Base-by-base conservation (phyloP, 2,888 invertebrate species). In the Callimorpha dominula region DNA sequence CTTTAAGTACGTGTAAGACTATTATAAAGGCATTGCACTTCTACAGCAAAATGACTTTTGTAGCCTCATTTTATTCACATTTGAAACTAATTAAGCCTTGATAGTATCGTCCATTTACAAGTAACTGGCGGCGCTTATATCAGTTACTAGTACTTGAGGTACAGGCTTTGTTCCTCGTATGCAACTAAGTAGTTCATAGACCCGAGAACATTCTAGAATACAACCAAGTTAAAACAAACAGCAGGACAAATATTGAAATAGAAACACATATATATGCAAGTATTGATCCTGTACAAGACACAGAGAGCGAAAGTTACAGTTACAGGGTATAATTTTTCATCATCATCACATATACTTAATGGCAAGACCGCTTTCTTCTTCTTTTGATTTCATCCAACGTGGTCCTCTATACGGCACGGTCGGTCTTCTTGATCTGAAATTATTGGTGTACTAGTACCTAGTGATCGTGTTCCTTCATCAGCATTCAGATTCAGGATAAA, bases 41-140 rank as follows among this genome's bases (percentile, higher is more conserved):
- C 15, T 20, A 50, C 20, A 65, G 40, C 65, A 40, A 66, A 54
- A 46, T 20, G 42, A 15, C 9, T 8, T 46, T 57, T 60, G 12
- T 71, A 71, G 17, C 71, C 71, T 71, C 40, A 57, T 49, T 71
- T 49, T 54, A 9, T n/a, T 49, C 46, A 65, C 65, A 71, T 71
- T 71, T 72, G 57, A 31, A 57, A 64, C 68, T 64, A 72, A 72
- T 68, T 63, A 68, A 64, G 64, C 52, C 52, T 52, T 46, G 63
- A 67, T 67, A 17, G 7, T 43, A 67, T 42, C 46, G 14, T 46
- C 31, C 15, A 57, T 65, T 54, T 66, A 71, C 71, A 50, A 60
- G 12, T 40, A 71, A 20, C 66, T 67, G 66, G 15, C 42, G 42
- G 42, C 15, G 43, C 67, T 31, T 57, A 43, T 43, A 42, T 20